These are phyloP conservation scores for Prorops nasuta DNA, from an alignment of 1,140 invertebrate genomes.

Conservation along the genomic window DNA sequence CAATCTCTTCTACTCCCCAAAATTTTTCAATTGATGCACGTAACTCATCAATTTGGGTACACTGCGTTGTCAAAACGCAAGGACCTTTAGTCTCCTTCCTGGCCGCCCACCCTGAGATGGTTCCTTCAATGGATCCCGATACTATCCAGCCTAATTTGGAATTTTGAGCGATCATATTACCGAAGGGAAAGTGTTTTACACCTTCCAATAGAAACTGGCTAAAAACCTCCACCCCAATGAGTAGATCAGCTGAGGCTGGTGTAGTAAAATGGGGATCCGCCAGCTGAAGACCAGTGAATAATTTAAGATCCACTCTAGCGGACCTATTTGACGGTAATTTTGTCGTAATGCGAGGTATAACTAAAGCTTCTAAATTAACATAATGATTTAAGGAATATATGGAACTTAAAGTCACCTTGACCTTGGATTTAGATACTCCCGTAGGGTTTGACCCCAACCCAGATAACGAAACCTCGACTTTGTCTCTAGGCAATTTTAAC, in stretches of 20 bases:
- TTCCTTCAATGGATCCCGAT: not conserved
- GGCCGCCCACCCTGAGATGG: not conserved
- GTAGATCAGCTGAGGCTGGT: not conserved
- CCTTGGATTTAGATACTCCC: too few relatives aligned
- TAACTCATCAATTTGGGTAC: not conserved
- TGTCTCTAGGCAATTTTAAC: not conserved
- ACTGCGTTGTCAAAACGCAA: not conserved
- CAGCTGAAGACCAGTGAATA: not conserved
- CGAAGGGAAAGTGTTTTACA: not conserved
- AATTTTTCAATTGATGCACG: not conserved
- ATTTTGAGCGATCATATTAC: not conserved
- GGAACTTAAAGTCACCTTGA: too few relatives aligned
- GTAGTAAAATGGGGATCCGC: not conserved
- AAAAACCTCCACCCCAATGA: not conserved
- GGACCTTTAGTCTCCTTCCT: too few relatives aligned
- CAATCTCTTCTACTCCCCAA: slow-evolving; percentile 4
- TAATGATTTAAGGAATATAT: too few relatives aligned
- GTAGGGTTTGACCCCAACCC: not conserved
- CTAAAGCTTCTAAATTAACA: not conserved
- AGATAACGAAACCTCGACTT: not conserved
- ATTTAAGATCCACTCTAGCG: not conserved
- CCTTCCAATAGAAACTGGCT: not conserved
- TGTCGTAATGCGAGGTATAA: not conserved
- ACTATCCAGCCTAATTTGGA: not conserved
- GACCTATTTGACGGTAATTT: not conserved